phyloP scores from a whole-genome alignment of 2,888 invertebrate species.

The Polylopha cassiicola region DNA sequence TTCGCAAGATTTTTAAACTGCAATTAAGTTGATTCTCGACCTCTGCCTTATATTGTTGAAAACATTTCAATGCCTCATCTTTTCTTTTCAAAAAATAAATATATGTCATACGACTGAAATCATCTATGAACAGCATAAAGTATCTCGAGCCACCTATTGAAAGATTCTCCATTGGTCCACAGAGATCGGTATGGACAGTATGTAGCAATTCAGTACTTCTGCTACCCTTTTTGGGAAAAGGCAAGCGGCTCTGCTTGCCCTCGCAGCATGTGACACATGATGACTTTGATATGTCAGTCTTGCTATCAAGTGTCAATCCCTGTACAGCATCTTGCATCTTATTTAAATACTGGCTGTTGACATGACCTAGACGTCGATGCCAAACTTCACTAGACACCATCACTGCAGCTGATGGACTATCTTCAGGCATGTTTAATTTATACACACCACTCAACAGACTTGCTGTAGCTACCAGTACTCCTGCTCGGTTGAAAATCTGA shows the following conservation, averaged over 20 bases:
- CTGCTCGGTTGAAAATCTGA: constrained; percentile 7
- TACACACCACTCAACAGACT: constrained; percentile 10
- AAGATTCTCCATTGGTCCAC: constrained; percentile 15
- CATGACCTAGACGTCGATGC: constrained; percentile 26
- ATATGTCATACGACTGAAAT: constrained; percentile 24
- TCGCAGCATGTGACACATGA: constrained; percentile 23
- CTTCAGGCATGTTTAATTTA: constrained; percentile 19
- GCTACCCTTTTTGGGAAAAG: constrained; percentile 28
- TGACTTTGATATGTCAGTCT: constrained; percentile 19
- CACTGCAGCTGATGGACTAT: constrained; percentile 20
- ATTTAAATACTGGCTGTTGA: constrained; percentile 20
- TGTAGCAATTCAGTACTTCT: constrained; percentile 25
- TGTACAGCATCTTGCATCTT: constrained; percentile 24
- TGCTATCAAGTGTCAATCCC: constrained; percentile 21
- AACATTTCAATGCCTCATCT: constrained; percentile 29
- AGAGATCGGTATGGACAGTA: constrained; percentile 18
- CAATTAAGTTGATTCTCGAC: constrained; percentile 31
- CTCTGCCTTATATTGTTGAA: constrained; percentile 29
- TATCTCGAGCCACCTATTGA: constrained; percentile 24
- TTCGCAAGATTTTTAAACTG: constrained; percentile 28
- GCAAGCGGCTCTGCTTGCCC: constrained; percentile 32
- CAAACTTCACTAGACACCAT: constrained; percentile 19
- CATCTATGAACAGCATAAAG: constrained; percentile 37
- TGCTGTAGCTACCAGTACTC: constrained; percentile 10
- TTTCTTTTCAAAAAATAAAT: constrained; percentile 36